Evolutionary conservation across 2,113 vertebrate species (phyloP), one percentile per base, ranked within the genome.

Genomic region (Mellivora capensis): DNA sequence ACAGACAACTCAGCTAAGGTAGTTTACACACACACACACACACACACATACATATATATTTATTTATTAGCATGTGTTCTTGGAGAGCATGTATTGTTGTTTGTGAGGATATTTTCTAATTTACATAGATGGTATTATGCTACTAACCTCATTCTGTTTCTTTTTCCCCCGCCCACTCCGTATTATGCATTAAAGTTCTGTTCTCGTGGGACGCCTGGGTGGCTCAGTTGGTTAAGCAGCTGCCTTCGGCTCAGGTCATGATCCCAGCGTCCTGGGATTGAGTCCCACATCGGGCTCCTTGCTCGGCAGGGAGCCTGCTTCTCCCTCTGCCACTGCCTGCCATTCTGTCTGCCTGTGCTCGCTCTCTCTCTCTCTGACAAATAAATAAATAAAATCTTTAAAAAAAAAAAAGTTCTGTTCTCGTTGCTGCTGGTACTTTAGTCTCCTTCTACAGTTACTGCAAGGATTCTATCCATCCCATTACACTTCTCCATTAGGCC

Each of bases 391-490:
- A n/a, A n/a, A n/a, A n/a, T n/a, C n/a, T n/a, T n/a, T n/a, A n/a
- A n/a, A n/a, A n/a, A n/a, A n/a, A n/a, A n/a, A n/a, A 31, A 21
- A 85, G 21, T 6, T 67, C 23, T 67, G 3, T 39, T 64, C 31
- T 4, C 0, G 1, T 29, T 77, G 20, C 12, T 21, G 1, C 2
- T 7, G 4, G 10, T 25, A 25, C 21, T 1, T n/a, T 72, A 49
- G 49, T 13, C 31, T 81, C 49, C 52, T 34, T 42, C 6, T 64
- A 23, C 4, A 9, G 44, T 4, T 6, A 17, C 15, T n/a, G 3
- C 20, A 12, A 39, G 67, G 34, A 13, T 11, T 79, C 72, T 25
- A 0, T 23, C 62, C 37, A 10, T 37, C 27, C 12, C 4, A 0
- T 11, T 34, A 11, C 31, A 29, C 18, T 69, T 25, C 59, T 93